phyloP scores from a whole-genome alignment of 2,797 vertebrate species.

The Chelmon rostratus region DNA sequence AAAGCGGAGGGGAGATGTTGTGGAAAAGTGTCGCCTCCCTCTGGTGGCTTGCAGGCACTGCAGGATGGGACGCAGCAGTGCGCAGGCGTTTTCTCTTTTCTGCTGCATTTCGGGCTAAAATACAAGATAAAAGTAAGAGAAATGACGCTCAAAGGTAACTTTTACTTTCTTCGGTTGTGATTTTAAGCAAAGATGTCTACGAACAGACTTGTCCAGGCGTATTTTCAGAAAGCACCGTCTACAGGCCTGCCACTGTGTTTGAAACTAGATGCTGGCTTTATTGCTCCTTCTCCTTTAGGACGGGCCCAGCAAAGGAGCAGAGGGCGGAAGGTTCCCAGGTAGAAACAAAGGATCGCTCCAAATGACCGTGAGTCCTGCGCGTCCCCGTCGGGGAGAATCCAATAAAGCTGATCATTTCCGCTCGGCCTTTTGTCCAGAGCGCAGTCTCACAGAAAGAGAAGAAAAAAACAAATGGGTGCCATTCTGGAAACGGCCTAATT shows the following conservation, averaged over 20 bases:
- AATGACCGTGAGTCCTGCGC: slow-evolving; percentile 82
- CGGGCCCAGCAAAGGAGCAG: slow-evolving; percentile 62
- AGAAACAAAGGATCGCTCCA: slow-evolving; percentile 83
- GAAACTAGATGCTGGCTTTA: slow-evolving; percentile 64
- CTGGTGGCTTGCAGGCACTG: slow-evolving; percentile 58
- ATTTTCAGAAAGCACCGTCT: background rate
- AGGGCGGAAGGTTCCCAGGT: slow-evolving; percentile 85
- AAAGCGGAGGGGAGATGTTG: slow-evolving; percentile 18
- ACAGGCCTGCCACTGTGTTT: slow-evolving; percentile 37
- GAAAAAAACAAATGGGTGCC: slow-evolving; percentile 94
- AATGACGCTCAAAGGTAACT: background rate
- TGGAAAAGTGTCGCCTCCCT: slow-evolving; percentile 90
- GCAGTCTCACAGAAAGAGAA: slow-evolving; percentile 85
- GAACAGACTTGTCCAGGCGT: background rate
- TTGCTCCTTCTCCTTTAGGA: slow-evolving; percentile 62
- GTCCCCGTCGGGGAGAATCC: slow-evolving; percentile 83
- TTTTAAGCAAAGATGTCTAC: background rate
- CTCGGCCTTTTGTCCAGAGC: slow-evolving; percentile 91
- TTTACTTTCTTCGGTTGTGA: background rate
- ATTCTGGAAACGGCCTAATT: slow-evolving; percentile 96
- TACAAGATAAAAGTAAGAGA: background rate
- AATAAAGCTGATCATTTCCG: slow-evolving; percentile 98
- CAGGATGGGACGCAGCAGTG: slow-evolving; percentile 41
- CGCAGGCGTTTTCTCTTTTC: slow-evolving; percentile 18
- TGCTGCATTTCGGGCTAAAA: background rate